A percentile compares a stretch with the other conserved stretches of the same genome.
Conservation (phyloP, 2,888 invertebrate genomes). For the Oscheius sp. region DNA sequence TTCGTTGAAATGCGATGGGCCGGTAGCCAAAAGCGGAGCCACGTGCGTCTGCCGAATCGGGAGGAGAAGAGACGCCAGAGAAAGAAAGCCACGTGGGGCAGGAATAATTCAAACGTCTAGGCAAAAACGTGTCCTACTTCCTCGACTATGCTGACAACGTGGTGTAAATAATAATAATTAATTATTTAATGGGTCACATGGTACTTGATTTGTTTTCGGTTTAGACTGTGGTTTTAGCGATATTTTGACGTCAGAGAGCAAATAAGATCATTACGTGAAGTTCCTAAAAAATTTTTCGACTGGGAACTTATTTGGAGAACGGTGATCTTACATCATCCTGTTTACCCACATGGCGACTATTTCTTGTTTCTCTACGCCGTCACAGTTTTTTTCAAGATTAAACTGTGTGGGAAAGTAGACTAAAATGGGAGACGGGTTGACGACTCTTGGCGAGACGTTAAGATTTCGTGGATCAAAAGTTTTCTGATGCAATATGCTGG, state of each 20-base stretch:
- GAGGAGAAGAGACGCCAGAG: conserved; percentile 24
- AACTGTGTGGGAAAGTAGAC: background rate
- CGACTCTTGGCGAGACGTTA: background rate
- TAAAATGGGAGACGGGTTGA: background rate
- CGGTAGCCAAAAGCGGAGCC: conserved; percentile 24
- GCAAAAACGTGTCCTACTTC: too few species aligned
- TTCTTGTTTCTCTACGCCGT: too few species aligned
- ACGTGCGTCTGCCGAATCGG: conserved; percentile 28
- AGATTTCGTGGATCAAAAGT: conserved; percentile 1
- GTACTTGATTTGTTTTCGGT: too few species aligned
- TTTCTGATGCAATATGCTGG: conserved; percentile 22
- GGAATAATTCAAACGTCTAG: background rate
- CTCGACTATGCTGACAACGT: too few species aligned
- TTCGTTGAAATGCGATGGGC: conserved; percentile 32
- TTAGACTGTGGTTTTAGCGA: too few species aligned
- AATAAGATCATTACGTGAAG: too few species aligned
- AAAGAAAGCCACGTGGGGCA: conserved; percentile 11
- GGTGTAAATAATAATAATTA: too few species aligned
- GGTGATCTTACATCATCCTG: too few species aligned
- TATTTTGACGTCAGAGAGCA: too few species aligned
- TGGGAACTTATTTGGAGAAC: too few species aligned
- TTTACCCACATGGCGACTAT: background rate
- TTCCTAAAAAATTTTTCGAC: too few species aligned
- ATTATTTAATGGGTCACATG: too few species aligned
- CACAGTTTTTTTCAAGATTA: background rate